These are phyloP conservation scores for Scartelaos histophorus DNA, from an alignment of 2,113 vertebrate species.

Conservation along the genomic window DNA sequence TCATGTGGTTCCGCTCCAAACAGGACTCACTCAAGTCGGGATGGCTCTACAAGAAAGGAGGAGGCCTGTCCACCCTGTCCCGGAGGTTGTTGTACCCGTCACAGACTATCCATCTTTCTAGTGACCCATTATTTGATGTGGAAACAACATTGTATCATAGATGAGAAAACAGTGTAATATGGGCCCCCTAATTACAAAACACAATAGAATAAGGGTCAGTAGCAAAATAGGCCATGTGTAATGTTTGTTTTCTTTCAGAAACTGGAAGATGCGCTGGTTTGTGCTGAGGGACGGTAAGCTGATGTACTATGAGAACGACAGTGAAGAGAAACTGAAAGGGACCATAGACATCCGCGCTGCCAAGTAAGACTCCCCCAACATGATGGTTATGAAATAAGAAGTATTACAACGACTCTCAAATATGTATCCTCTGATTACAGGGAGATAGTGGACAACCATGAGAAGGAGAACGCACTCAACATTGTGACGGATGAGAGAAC, in stretches of 20 bases:
- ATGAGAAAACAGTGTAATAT: too few relatives aligned
- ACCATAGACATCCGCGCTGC: conserved; percentile 87
- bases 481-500: conserved; percentile 89
- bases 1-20: conserved; percentile 96
- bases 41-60: conserved; percentile 93
- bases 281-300: conserved; percentile 88
- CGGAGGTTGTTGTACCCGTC: conserved; percentile 78
- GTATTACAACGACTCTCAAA: too few relatives aligned
- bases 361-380: conserved; percentile 73
- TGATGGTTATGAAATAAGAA: background rate
- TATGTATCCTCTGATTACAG: conserved; percentile 60
- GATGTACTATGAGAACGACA: conserved; percentile 93
- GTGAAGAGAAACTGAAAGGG: conserved; percentile 90
- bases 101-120: conserved; percentile 31
- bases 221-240: background rate
- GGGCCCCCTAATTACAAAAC: too few relatives aligned
- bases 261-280: conserved; percentile 96
- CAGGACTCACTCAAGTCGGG: conserved; percentile 92
- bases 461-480: conserved; percentile 93
- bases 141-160: too few relatives aligned
- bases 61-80: conserved; percentile 88
- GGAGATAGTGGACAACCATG: conserved; percentile 91
- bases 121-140: too few relatives aligned
- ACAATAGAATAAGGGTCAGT: too few relatives aligned
- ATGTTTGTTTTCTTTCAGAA: conserved; percentile 59